phyloP scores from a whole-genome alignment of 2,113 vertebrate genomes.

The Galeopterus variegatus region DNA sequence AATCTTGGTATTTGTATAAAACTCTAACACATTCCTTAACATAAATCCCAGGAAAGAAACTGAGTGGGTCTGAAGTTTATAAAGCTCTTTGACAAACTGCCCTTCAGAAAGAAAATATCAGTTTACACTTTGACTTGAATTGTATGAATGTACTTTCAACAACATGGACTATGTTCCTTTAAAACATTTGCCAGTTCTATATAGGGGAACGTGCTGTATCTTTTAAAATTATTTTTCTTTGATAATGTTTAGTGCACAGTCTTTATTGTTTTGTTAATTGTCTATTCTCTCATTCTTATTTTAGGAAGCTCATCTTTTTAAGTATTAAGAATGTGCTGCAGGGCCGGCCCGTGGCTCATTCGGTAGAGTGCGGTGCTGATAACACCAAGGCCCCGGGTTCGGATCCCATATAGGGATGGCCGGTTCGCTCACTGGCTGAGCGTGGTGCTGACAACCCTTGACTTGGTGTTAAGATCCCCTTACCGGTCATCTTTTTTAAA shows the following conservation, averaged over 20 bases:
- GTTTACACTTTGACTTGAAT: not conserved
- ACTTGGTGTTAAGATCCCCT: no score
- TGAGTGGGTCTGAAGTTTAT: not conserved
- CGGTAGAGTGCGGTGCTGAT: no score
- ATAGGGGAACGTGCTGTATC: not conserved
- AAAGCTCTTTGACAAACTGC: not conserved
- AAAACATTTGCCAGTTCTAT: not conserved
- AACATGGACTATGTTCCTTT: not conserved
- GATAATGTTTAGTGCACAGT: not conserved
- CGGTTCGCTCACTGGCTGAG: no score
- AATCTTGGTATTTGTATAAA: slow-evolving; percentile 23
- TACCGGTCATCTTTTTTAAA: no score
- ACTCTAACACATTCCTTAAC: not conserved
- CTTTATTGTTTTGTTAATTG: slow-evolving; percentile 14
- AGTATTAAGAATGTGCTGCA: not conserved
- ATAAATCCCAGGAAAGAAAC: not conserved
- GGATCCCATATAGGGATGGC: no score
- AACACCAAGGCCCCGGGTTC: no score
- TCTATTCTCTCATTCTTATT: slow-evolving; percentile 38
- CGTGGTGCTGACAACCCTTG: no score
- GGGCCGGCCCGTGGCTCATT: no score
- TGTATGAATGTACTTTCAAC: not conserved
- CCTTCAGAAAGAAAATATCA: not conserved
- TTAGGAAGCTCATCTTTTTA: slow-evolving; percentile 52
- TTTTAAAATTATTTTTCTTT: slow-evolving; percentile 1